Conservation (phyloP, 1,140 invertebrate genomes). For the Drosophila takahashii region DNA sequence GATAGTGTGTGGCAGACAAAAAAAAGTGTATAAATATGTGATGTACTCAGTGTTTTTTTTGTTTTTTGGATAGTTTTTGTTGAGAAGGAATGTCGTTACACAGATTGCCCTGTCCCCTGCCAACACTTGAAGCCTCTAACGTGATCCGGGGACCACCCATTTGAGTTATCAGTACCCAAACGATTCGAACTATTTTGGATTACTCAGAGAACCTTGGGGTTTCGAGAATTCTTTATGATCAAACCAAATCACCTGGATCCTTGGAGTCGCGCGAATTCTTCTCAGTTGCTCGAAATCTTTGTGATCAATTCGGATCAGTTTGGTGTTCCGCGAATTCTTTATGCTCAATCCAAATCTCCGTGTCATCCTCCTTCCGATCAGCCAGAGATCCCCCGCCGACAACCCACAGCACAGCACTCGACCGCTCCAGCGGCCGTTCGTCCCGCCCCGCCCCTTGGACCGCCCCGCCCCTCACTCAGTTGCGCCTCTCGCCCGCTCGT, state of each 20-base stretch:
- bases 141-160: slow-evolving; percentile 39
- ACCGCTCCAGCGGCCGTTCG: slow-evolving; percentile 42
- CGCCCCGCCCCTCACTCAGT: slow-evolving; percentile 53
- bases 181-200: slow-evolving; percentile 6
- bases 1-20: slow-evolving; percentile 22
- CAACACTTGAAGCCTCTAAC: slow-evolving; percentile 72
- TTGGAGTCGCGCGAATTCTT: background rate
- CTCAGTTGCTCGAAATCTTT: background rate
- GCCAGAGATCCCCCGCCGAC: slow-evolving; percentile 43
- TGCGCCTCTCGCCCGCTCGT: slow-evolving; percentile 75
- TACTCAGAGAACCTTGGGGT: background rate
- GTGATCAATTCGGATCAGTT: too few relatives aligned
- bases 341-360: slow-evolving; percentile 2
- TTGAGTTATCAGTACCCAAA: slow-evolving; percentile 5
- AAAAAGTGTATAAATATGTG: slow-evolving; percentile 38
- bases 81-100: slow-evolving; percentile 46
- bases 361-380: slow-evolving; percentile 20
- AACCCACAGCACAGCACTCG: slow-evolving; percentile 54
- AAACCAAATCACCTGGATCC: slow-evolving; percentile 3
- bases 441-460: slow-evolving; percentile 21
- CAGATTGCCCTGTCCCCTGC: slow-evolving; percentile 47
- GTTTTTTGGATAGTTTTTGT: slow-evolving; percentile 31
- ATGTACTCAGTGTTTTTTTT: slow-evolving; percentile 17
- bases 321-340: background rate
- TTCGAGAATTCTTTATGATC: background rate